phyloP scores from a whole-genome alignment of 1,140 invertebrate species.

The Hestina assimilis region DNA sequence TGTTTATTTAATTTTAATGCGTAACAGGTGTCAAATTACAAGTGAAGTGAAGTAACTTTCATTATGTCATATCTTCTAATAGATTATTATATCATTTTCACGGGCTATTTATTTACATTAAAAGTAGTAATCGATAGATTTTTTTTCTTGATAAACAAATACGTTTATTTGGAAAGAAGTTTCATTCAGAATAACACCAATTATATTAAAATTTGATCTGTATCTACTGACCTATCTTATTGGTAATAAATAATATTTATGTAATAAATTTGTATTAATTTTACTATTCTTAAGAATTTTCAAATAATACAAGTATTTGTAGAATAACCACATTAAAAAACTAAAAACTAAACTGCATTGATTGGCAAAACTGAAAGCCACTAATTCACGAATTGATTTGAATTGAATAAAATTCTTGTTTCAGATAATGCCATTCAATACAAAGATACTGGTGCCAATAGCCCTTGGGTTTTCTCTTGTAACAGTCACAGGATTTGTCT shows the following conservation, averaged over 20 bases:
- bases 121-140: not conserved
- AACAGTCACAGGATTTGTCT: constrained; percentile 63
- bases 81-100: constrained; percentile 43
- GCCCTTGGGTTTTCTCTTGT: constrained; percentile 61
- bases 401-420: constrained; percentile 36
- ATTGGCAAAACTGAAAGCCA: too few species aligned
- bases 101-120: constrained; percentile 17
- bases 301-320: too few species aligned
- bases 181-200: not conserved
- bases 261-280: too few species aligned
- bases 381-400: too few species aligned
- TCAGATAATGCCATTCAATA: constrained; percentile 56
- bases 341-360: too few species aligned
- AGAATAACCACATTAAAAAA: too few species aligned
- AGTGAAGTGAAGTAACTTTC: constrained; percentile 63
- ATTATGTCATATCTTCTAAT: constrained; percentile 76
- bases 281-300: too few species aligned
- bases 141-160: not conserved
- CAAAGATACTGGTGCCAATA: constrained; percentile 54
- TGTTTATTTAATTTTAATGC: not conserved
- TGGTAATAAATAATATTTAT: too few species aligned
- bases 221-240: too few species aligned
- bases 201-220: too few species aligned
- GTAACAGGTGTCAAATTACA: constrained; percentile 65
- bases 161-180: not conserved